A percentile compares a stretch with the other conserved stretches of the same genome.
These are phyloP conservation scores for Nibea coibor DNA, from an alignment of 2,113 vertebrate genomes.

Conservation along the genomic window DNA sequence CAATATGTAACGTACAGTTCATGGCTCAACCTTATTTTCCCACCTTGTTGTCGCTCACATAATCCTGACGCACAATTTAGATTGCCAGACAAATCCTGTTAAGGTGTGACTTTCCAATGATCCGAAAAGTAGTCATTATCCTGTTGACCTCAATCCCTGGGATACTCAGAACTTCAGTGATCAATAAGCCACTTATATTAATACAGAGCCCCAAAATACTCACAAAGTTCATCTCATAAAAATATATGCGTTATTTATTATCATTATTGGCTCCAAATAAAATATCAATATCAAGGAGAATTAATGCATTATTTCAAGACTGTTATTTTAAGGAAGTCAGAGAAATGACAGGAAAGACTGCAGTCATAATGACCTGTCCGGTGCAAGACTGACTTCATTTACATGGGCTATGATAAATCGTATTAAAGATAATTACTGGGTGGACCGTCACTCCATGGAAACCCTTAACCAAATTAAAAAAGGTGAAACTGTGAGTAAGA, in stretches of 20 bases:
- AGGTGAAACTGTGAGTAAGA: background rate
- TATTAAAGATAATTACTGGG: background rate
- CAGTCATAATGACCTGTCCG: background rate
- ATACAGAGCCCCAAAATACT: constrained; percentile 17
- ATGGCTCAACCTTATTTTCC: constrained; percentile 50
- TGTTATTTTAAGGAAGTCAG: background rate
- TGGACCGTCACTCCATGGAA: background rate
- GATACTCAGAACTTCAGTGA: constrained; percentile 62
- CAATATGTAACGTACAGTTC: background rate
- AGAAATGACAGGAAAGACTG: background rate
- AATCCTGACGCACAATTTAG: constrained; percentile 77
- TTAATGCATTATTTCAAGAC: background rate
- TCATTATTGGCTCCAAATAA: background rate
- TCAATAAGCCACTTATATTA: constrained; percentile 73
- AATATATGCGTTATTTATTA: no score
- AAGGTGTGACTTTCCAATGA: constrained; percentile 84
- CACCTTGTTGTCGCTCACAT: constrained; percentile 76
- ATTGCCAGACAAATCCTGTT: constrained; percentile 85
- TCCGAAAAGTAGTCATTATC: constrained; percentile 79
- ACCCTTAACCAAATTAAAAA: background rate
- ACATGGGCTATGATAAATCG: background rate
- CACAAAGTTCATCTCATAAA: constrained; percentile 33
- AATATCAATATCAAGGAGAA: background rate
- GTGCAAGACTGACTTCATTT: background rate
- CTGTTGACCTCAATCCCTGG: constrained; percentile 79